Evolutionary conservation across 2,888 invertebrate genomes (phyloP).

Genomic region (Adelognathus sp.): DNA sequence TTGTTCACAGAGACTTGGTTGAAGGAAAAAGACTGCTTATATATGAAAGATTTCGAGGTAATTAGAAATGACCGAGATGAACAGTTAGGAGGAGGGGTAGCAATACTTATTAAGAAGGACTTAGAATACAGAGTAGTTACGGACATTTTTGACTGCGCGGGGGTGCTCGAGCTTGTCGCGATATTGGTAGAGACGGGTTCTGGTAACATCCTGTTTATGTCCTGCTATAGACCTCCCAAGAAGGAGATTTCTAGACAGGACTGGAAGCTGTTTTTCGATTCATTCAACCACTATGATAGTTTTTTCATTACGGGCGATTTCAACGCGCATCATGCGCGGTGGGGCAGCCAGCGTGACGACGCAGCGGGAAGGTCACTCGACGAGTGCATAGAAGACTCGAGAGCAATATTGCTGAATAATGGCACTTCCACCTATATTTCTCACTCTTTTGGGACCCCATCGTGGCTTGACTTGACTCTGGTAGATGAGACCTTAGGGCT

Average conservation of each 20-base stretch:
- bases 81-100: background rate
- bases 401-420: too few relatives aligned
- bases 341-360: too few relatives aligned
- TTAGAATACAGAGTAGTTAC: background rate
- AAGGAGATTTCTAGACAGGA: background rate
- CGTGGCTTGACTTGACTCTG: slow-evolving; percentile 17
- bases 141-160: too few relatives aligned
- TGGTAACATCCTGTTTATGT: background rate
- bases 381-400: too few relatives aligned
- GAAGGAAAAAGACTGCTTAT: background rate
- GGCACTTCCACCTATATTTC: too few relatives aligned
- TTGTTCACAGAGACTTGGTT: slow-evolving; percentile 8
- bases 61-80: background rate
- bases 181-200: too few relatives aligned
- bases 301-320: too few relatives aligned
- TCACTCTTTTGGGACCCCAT: too few relatives aligned
- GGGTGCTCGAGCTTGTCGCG: too few relatives aligned
- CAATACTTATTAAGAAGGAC: background rate
- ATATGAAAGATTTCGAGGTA: background rate
- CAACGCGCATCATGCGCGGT: too few relatives aligned
- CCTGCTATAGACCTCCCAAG: background rate
- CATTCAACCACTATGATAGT: too few relatives aligned
- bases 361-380: too few relatives aligned
- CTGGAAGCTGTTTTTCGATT: slow-evolving; percentile 1
- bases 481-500: background rate